Base-by-base conservation (phyloP, 1,140 invertebrate species). In the Lethrus apterus region DNA sequence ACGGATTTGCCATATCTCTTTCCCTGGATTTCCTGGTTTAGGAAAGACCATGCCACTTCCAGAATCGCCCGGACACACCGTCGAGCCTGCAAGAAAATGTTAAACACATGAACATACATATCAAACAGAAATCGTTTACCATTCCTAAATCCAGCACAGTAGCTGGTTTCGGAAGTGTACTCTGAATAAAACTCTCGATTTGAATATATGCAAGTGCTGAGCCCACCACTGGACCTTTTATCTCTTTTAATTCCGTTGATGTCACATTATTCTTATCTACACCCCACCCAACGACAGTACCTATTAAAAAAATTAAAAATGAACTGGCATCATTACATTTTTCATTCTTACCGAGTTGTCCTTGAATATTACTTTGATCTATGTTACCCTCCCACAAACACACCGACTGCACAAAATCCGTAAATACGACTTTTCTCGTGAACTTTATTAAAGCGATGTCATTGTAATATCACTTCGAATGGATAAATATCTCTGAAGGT, bases 251-350 rank as follows among this genome's bases (percentile, higher is more conserved):
- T 53, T 69, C 72, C 58, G 71, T 71, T 3, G 59, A 74, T 13
- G 73, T 73, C 7, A 70, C 56, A 2, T 71, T 70, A 0, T 63
- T 60, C 46, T 75, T 71, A 49, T 79, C 72, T 33, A 69, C 73
- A 17, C 79, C 78, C 79, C 80, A 83, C n/a, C 76, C 80, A 2
- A 81, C 74, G 1, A 81, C 69, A 4, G 65, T 69, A 11, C 79
- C 79, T 69, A 26, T 21, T 62, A 24, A 10, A 19, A 17, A 26
- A 35, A 4, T 15, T 2, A 26, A 9, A 33, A 20, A 24, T 11
- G 2, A 10, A 34, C 3, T 29, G 7, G 41, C 17, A 11, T 8
- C 9, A 14, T 5, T 4, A 11, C 7, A 33, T 5, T 5, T 33
- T 4, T 13, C 4, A 24, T 7, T 18, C 21, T 26, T 34, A 44